Evolutionary conservation across 2,888 invertebrate genomes (phyloP), one percentile per base, ranked within the genome.

Genomic region (Autographa gamma): DNA sequence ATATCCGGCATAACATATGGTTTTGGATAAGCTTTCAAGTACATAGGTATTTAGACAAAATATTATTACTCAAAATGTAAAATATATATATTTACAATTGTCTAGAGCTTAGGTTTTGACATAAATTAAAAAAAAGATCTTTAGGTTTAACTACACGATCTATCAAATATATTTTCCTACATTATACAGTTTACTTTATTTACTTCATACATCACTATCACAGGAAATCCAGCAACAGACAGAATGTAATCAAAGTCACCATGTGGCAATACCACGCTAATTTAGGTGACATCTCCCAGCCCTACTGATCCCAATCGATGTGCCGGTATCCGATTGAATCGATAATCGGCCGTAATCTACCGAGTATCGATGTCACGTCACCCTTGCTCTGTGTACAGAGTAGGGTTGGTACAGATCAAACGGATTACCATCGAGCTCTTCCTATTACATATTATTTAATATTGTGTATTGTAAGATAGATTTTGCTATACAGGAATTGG

Each of bases 301-400:
- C 84, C 79, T 75, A 81, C 71, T 63, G 73, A 75, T 76, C 54
- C 66, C 59, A 71, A 76, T 74, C 77, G 70, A 70, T 74, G 76
- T 74, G 74, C 59, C 76, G 80, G 80, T 77, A 84, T 84, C 78
- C 84, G 88, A 89, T 90, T 87, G 85, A 87, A 91, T 90, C 90
- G 89, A 91, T 92, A 88, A 92, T 92, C 89, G 84, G 80, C 83
- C 88, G 89, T 92, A 93, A 92, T 91, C 89, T 84, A 78, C 81
- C 85, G 70, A 84, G 83, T 84, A 85, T 86, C 84, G 84, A 79
- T 86, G 86, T 87, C 87, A 72, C 67, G 41, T 69, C 63, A 75
- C 83, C 85, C 86, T 80, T 70, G 60, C 54, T 52, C 2, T 65
- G 48, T 18, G 25, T 60, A 65, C 71, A 80, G 76, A 76, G 81